Evolutionary conservation across 2,888 invertebrate genomes (phyloP), one percentile per base, ranked within the genome.

Genomic region (Dioctria linearis): DNA sequence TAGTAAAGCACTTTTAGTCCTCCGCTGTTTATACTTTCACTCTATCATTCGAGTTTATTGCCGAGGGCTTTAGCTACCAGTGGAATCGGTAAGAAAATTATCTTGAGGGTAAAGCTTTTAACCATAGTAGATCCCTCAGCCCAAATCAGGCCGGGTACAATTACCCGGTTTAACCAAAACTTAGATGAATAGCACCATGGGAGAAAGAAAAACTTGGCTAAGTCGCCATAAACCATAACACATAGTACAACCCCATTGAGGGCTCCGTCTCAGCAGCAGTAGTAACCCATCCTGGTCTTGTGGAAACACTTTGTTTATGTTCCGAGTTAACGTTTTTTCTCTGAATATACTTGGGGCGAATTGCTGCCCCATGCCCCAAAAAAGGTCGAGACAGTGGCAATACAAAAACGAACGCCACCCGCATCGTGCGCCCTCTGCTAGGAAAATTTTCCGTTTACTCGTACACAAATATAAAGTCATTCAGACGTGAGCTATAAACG

Each of bases 81-180:
- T 63, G 76, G 76, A 46, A 63, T 76, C 43, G 76, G 63, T 51
- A 76, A 76, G 76, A 76, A 76, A 76, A 76, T 76, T 76, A 76
- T 76, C 76, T 76, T 76, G 76, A 63, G 76, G 76, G 46, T 66
- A 61, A 76, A 76, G 76, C 76, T 76, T 76, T 76, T 76, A 76
- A 46, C 76, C 61, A 9, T 49, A 46, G 63, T 76, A 76, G 76
- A 46, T 61, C 63, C 63, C 49, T 39, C 25, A 40, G 63, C 61
- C 49, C 76, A 49, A 46, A 76, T 76, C 63, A 61, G 63, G 63
- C 49, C 11, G 76, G 61, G 76, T 49, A 63, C 61, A 76, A 76
- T 76, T 76, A 76, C 76, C 76, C 63, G 63, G 61, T 76, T 76
- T 63, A 76, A 76, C 76, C 76, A 57, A 76, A 63, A 76, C 76